Percentiles rank a stretch among this genome's conserved stretches.
Evolutionary conservation across 1,140 invertebrate species (phyloP).

Genomic region (Diplogasteroides magnus): DNA sequence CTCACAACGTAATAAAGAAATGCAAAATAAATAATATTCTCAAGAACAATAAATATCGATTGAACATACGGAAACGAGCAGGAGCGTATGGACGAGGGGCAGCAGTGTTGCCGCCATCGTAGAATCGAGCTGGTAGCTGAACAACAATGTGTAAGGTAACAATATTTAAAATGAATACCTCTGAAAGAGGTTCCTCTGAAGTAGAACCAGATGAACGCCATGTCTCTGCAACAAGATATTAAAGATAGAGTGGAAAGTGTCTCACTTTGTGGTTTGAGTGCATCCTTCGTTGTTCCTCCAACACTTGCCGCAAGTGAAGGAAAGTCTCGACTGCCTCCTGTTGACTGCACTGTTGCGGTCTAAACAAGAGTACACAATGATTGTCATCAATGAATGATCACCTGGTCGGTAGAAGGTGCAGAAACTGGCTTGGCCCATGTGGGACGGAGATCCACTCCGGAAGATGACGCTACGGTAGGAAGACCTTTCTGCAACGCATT

Average conservation of each 20-base stretch:
- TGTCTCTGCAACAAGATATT: background rate
- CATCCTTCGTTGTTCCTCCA: too few relatives aligned
- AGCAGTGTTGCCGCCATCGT: conserved; percentile 1
- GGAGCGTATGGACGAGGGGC: conserved; percentile 1
- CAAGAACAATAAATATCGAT: background rate
- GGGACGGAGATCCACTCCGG: conserved; percentile 43
- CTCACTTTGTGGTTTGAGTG: too few relatives aligned
- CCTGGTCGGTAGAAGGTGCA: conserved; percentile 16
- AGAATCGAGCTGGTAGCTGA: conserved; percentile 15
- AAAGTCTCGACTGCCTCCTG: too few relatives aligned
- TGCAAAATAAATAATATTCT: background rate
- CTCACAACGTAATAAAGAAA: background rate
- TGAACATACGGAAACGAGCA: conserved; percentile 9
- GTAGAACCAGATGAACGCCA: conserved; percentile 1
- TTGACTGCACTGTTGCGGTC: too few relatives aligned
- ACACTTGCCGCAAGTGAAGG: too few relatives aligned
- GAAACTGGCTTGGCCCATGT: conserved; percentile 40
- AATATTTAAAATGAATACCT: background rate
- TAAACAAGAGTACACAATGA: too few relatives aligned
- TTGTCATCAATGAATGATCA: too few relatives aligned
- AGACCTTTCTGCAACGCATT: conserved; percentile 9
- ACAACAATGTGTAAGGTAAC: background rate
- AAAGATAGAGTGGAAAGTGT: background rate
- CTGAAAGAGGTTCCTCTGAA: background rate
- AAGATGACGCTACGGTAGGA: conserved; percentile 14